Evolutionary conservation across 2,113 vertebrate genomes (phyloP), one percentile per base, ranked within the genome.

Genomic region (Aegithalos caudatus): DNA sequence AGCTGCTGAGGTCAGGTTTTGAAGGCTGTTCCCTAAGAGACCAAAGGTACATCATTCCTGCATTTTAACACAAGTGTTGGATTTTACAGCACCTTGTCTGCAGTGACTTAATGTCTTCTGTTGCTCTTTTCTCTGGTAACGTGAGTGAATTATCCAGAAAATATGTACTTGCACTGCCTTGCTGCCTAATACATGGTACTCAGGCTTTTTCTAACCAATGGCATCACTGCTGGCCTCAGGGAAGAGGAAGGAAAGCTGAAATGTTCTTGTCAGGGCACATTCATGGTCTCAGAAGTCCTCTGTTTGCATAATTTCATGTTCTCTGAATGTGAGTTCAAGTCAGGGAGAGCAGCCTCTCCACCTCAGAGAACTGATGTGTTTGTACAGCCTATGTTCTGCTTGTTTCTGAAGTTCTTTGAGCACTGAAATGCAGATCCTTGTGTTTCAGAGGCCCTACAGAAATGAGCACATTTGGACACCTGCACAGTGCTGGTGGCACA

Each of bases 191-290:
- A 31, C 0, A 0, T 80, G 66, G 20, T 10, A 0, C 11, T 77
- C 1, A 0, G 16, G 14, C 33, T 86, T 88, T 90, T 77, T 50
- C 50, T 80, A 72, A 17, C 0, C 2, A 73, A 18, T 84, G 40
- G 47, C 1, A 0, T 69, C 33, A 33, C 56, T 54, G 22, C 60
- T 86, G 76, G 48, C 91, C 77, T 88, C 0, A 0, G n/a, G 61
- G 69, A 94, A 82, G 72, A 86, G 86, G 64, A 86, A 93, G 33
- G 23, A 78, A 90, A 93, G 57, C 14, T 51, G 33, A 81, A 81
- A 51, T 56, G 65, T 48, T 92, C 88, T 67, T 92, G 65, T 89
- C 47, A 44, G 83, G 80, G 57, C 83, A 92, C 60, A 86, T 71
- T 60, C 3, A 0, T 56, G 40, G 22, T 91, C 73, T 91, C 48